Base-by-base conservation (phyloP, 2,797 vertebrate genomes). In the Heliangelus exortis region DNA sequence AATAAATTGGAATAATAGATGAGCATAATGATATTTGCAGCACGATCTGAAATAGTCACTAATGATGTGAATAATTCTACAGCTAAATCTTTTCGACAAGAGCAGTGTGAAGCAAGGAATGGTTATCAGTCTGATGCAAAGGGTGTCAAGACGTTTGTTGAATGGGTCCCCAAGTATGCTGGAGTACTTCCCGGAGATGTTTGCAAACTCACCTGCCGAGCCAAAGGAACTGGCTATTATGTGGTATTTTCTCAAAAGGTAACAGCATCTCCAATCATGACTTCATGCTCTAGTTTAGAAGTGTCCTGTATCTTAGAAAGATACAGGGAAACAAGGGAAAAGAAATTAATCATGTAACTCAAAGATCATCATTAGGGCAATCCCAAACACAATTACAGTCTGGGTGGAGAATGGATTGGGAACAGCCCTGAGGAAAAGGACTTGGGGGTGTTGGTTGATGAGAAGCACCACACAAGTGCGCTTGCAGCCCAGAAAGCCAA, bases 161-260 rank as follows among this genome's bases (percentile, higher is more conserved):
- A 99, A 93, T 99, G 99, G 99, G 98, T 99, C 69, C 99, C 99
- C 9, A 99, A 99, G 92, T 99, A 99, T 2, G 99, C 99, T 9
- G 99, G 99, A 11, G 98, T 99, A 20, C 98, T 99, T 66, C 98
- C 98, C 0, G 99, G 98, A 92, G 99, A 99, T 0, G 98, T 99
- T 83, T 99, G 99, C 98, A 99, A 99, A 95, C 97, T 99, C 59
- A 99, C 99, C 86, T 99, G 99, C 97, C 97, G 99, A 95, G 99
- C 99, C 31, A 99, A 99, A 96, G 99, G 99, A 91, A 99, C 99
- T 0, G 99, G 99, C 36, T 99, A 99, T 97, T 99, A 99, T 1
- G 99, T 99, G 43, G 99, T 99, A 12, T 99, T 99, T 96, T 99
- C 99, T 47, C 99, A 99, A 93, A 98, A 99, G 98, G 99, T 99